Base-by-base conservation (phyloP, 2,888 invertebrate species). In the Melanchra persicariae region DNA sequence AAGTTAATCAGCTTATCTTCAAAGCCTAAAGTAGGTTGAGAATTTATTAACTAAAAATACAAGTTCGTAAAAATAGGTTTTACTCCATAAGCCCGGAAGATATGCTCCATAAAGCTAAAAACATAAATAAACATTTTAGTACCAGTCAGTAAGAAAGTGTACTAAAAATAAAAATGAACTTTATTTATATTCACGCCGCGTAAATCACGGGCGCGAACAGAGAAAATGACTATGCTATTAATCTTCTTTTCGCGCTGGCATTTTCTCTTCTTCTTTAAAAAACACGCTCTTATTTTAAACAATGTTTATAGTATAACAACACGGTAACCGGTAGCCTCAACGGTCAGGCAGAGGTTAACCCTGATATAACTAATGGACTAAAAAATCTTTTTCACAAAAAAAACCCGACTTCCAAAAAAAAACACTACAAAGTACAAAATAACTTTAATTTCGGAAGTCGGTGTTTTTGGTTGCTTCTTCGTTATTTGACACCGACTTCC, bases 61-160 rank as follows among this genome's bases (percentile, higher is more conserved):
- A 52, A 78, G 68, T 82, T 65, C 65, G 30, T 79, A 82, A 82
- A 82, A 80, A 82, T 82, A 79, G 78, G 63, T 63, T 72, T 64
- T 81, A 79, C 60, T 64, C 70, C 62, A 81, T 70, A 66, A 81
- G 30, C 43, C 77, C 60, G 82, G 55, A 72, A 77, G 82, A 79
- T 79, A 64, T 64, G 82, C 59, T 47, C 30, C 60, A 71, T 82
- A 72, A 82, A 82, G 54, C 63, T 37, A 66, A 64, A 75, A 73
- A 78, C 79, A 79, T 82, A 78, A 82, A 78, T 73, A 81, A 81
- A 71, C 72, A 82, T 79, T 79, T 79, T 82, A 79, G 52, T 82
- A 47, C 67, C 47, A 61, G 73, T 62, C 78, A 62, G 67, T 71
- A 67, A 78, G 73, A 72, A 78, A 68, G 64, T 68, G 57, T 78